Evolutionary conservation across 2,888 invertebrate genomes (phyloP), one percentile per base, ranked within the genome.

Genomic region (Antheraea yamamai): DNA sequence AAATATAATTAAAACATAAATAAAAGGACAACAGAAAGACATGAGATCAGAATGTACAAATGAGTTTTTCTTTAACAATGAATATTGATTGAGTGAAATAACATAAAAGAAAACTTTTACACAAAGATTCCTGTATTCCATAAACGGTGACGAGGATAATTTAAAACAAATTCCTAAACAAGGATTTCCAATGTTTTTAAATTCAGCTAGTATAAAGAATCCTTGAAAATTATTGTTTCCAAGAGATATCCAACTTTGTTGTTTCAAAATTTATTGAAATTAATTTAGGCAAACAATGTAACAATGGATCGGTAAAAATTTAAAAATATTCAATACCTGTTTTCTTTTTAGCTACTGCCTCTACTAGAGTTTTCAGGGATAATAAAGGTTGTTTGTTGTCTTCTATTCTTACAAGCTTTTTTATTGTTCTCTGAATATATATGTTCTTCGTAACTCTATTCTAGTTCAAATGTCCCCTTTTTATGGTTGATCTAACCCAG

Each of bases 191-290:
- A 66, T 66, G 20, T 66, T 16, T 30, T 66, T 66, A 30, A 66
- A 16, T 16, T 66, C 16, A 66, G 26, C 30, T 30, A 30, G 26
- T 30, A 66, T 26, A 66, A 30, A 14, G 26, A 16, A 4, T 66
- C 30, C 64, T 66, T 66, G 64, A 30, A 20, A 30, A 26, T 66
- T 66, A 66, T 30, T 66, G 30, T 26, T 30, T 66, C 30, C 16
- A 6, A 30, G 30, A 66, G 64, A 30, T 26, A 0, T 26, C 14
- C 12, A 18, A 26, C 64, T 66, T 66, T 66, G 64, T 66, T 66
- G 30, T 66, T 66, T 30, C 26, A 66, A 66, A 16, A 66, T 26
- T 66, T 66, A 66, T 64, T 26, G 64, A 64, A 64, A 64, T 26
- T 23, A 26, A 64, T 66, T 30, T 47, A 47, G 47, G 30, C 64